A percentile compares a stretch with the other conserved stretches of the same genome.
phyloP scores from a whole-genome alignment of 2,797 vertebrate species.

The Chanos chanos region DNA sequence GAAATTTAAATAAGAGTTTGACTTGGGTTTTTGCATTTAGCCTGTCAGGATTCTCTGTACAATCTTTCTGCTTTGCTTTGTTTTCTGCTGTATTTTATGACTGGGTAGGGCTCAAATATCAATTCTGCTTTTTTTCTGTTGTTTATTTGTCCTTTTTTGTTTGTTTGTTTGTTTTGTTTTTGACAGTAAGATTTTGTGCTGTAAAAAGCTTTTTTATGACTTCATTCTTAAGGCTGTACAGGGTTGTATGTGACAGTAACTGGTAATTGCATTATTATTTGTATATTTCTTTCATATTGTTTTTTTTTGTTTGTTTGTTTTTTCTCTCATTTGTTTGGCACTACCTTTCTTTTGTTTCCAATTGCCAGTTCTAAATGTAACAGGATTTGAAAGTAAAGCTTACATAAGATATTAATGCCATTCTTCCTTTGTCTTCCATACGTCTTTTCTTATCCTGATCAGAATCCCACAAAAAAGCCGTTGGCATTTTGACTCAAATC shows the following conservation, averaged over 20 bases:
- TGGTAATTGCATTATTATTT: conserved; percentile 88
- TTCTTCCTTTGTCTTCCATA: conserved; percentile 45
- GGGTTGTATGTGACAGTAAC: conserved; percentile 98
- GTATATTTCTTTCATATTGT: conserved; percentile 79
- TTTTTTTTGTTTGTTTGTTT: conserved; percentile 66
- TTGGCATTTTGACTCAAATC: no score
- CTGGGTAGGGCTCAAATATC: conserved; percentile 70
- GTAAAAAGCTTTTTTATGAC: conserved; percentile 99
- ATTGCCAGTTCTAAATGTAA: conserved; percentile 99
- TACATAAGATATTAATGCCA: conserved; percentile 83
- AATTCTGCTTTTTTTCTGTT: conserved; percentile 48
- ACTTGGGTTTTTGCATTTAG: conserved; percentile 72
- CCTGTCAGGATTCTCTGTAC: conserved; percentile 76
- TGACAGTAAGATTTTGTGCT: conserved; percentile 89
- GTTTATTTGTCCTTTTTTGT: no score
- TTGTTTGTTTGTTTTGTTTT: conserved; percentile 58
- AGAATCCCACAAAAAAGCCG: no score
- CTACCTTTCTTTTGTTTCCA: conserved; percentile 93
- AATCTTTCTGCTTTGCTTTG: conserved; percentile 73
- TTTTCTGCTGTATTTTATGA: conserved; percentile 77
- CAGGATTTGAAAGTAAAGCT: conserved; percentile 99
- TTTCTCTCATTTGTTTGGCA: conserved; percentile 66
- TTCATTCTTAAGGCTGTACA: conserved; percentile 95
- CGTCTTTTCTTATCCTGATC: no score
- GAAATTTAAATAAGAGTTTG: conserved; percentile 61